Conservation (phyloP, 2,113 vertebrate species). For the Megaceryle torquata region DNA sequence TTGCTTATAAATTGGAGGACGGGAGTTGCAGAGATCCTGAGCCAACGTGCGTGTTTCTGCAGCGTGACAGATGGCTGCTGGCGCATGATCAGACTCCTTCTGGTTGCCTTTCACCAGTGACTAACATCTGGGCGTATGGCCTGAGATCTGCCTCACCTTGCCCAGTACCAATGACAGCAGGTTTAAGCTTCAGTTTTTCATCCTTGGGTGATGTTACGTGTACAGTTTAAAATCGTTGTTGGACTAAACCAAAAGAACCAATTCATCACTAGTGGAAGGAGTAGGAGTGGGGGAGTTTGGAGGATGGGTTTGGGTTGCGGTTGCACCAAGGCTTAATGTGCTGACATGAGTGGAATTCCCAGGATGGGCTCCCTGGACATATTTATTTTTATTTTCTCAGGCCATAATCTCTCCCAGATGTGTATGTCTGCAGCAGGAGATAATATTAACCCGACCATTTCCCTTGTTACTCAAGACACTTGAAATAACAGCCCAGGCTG, state of each 20-base stretch:
- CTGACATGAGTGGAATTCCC: background rate
- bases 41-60: fast-evolving
- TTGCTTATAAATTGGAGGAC: background rate
- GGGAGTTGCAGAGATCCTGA: background rate
- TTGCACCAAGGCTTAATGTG: background rate
- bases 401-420: conserved; percentile 26
- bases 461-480: background rate
- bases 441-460: background rate
- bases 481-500: background rate
- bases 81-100: background rate
- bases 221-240: background rate
- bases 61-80: background rate
- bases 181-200: background rate
- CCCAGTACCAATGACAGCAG: fast-evolving
- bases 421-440: background rate
- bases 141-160: background rate
- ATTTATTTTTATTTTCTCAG: background rate
- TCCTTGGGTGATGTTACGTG: fast-evolving
- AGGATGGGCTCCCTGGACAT: background rate
- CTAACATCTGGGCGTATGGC: background rate
- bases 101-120: background rate
- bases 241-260: background rate
- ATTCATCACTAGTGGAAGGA: background rate
- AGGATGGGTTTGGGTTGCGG: background rate
- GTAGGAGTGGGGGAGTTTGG: background rate